Evolutionary conservation across 2,888 invertebrate genomes (phyloP).

Genomic region (Caenorhabditis uteleia): DNA sequence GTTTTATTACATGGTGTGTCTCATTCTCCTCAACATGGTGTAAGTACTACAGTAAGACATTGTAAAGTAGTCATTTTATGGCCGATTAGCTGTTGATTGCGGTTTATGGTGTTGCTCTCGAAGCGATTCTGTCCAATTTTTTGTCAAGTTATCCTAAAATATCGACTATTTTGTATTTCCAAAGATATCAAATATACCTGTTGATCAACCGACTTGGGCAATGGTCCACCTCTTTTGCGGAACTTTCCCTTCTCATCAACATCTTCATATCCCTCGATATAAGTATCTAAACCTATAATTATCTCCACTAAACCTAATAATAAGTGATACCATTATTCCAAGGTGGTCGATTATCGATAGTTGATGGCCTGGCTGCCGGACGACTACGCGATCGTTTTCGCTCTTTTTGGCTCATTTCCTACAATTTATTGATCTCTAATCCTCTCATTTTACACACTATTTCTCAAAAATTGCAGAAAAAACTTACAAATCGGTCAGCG

Average conservation of each 20-base stretch:
- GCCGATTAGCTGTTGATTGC: too few relatives aligned
- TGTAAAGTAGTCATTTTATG: too few relatives aligned
- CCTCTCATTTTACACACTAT: too few relatives aligned
- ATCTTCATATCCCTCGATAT: slow-evolving; percentile 61
- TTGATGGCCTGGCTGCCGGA: slow-evolving; percentile 15
- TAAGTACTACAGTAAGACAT: too few relatives aligned
- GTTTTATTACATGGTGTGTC: too few relatives aligned
- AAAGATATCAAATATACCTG: not conserved
- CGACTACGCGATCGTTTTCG: slow-evolving; percentile 22
- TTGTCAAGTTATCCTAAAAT: slow-evolving; percentile 40
- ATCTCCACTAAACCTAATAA: too few relatives aligned
- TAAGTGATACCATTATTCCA: slow-evolving; percentile 41
- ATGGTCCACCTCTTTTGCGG: slow-evolving; percentile 20
- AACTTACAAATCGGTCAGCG: slow-evolving; percentile 32
- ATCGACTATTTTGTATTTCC: not conserved
- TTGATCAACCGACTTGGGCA: slow-evolving; percentile 20
- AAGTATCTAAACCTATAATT: slow-evolving; percentile 59
- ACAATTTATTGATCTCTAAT: not conserved
- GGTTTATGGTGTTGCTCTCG: too few relatives aligned
- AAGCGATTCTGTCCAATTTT: slow-evolving; percentile 35
- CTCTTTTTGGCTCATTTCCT: too few relatives aligned
- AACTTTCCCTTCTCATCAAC: slow-evolving; percentile 57
- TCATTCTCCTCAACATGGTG: too few relatives aligned
- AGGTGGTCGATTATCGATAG: slow-evolving; percentile 42
- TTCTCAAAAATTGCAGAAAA: not conserved